These are phyloP conservation scores for Flexamia atlantica DNA, from an alignment of 2,888 invertebrate species.

Conservation along the genomic window DNA sequence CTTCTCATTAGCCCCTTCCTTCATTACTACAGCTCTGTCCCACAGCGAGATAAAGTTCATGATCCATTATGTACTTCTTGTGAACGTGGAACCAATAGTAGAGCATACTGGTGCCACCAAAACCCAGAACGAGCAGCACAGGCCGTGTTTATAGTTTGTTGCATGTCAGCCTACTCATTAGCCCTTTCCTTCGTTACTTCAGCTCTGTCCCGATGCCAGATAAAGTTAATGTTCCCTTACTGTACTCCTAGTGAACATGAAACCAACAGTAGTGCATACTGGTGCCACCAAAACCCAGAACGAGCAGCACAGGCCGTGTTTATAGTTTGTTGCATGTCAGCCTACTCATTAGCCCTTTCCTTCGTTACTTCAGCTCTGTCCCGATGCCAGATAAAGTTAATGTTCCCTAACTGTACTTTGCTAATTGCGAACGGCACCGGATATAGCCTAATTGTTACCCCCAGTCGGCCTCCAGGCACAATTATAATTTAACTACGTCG, in stretches of 20 bases:
- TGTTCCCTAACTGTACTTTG: slow-evolving; percentile 36
- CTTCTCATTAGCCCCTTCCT: background rate
- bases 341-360: slow-evolving; percentile 22
- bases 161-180: background rate
- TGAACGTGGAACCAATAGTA: background rate
- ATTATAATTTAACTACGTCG: no score
- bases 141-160: background rate
- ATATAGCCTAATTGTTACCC: slow-evolving; percentile 23
- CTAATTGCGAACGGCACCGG: slow-evolving; percentile 16
- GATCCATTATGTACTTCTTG: no score
- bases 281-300: background rate
- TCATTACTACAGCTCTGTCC: background rate
- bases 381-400: slow-evolving; percentile 33
- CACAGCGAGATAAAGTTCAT: background rate
- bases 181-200: background rate
- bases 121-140: background rate
- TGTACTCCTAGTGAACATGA: no score
- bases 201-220: background rate
- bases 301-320: background rate
- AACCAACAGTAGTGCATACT: background rate
- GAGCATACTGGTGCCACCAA: background rate
- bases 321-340: slow-evolving; percentile 6
- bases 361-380: background rate
- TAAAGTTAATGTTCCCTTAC: no score
- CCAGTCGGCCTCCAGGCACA: background rate